Evolutionary conservation across 2,888 invertebrate species (phyloP).

Genomic region (Eupithecia insigniata): DNA sequence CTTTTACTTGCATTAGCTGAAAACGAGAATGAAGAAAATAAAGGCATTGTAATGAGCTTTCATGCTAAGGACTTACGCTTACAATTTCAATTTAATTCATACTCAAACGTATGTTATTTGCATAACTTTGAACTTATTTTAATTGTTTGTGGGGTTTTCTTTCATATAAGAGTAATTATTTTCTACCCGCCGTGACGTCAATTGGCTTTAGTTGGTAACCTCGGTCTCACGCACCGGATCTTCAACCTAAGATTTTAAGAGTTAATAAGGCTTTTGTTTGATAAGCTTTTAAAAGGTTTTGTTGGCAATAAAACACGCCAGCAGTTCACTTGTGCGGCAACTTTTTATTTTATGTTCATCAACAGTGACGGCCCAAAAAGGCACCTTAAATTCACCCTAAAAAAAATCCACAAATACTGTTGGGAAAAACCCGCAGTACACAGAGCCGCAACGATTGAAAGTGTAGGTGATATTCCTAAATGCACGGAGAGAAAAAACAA

Average conservation of each 20-base stretch:
- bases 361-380: too few relatives aligned
- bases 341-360: too few relatives aligned
- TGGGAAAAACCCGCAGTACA: too few relatives aligned
- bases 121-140: slow-evolving; percentile 27
- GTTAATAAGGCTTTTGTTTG: not conserved
- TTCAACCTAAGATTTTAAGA: not conserved
- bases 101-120: slow-evolving; percentile 30
- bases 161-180: not conserved
- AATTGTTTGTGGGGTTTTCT: slow-evolving; percentile 17
- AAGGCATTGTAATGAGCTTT: slow-evolving; percentile 45
- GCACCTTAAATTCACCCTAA: too few relatives aligned
- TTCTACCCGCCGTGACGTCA: not conserved
- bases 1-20: slow-evolving; percentile 15
- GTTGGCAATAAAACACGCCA: too few relatives aligned
- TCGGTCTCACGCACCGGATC: not conserved
- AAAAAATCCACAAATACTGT: too few relatives aligned
- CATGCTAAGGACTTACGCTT: slow-evolving; percentile 42
- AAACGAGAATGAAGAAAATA: slow-evolving; percentile 34
- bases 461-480: too few relatives aligned
- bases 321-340: too few relatives aligned
- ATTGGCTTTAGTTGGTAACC: not conserved
- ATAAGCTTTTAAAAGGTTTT: too few relatives aligned
- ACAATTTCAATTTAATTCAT: slow-evolving; percentile 37
- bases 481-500: too few relatives aligned
- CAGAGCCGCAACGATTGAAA: too few relatives aligned